These are phyloP conservation scores for Schrankia costaestrigalis DNA, from an alignment of 2,888 invertebrate genomes.

Conservation along the genomic window DNA sequence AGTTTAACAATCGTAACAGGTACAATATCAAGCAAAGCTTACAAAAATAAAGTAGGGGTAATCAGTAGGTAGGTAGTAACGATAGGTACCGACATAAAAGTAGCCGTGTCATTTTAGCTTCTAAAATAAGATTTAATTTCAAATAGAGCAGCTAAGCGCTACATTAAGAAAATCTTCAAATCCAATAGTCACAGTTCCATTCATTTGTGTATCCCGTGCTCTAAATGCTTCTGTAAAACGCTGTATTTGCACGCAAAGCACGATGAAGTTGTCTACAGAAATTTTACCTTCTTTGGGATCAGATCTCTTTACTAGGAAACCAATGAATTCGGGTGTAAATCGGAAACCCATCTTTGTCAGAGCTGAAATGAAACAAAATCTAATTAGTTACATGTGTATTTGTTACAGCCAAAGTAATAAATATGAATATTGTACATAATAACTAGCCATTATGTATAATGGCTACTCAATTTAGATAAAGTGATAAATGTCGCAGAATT, in stretches of 20 bases:
- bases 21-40: too few species aligned
- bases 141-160: slow-evolving; percentile 87
- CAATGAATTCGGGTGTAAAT: slow-evolving; percentile 88
- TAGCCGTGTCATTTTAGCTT: too few species aligned
- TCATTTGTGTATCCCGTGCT: slow-evolving; percentile 87
- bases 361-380: slow-evolving; percentile 76
- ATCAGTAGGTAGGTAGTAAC: too few species aligned
- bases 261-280: slow-evolving; percentile 93
- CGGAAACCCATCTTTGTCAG: slow-evolving; percentile 94
- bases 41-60: too few species aligned
- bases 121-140: too few species aligned
- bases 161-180: slow-evolving; percentile 96
- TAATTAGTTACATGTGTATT: not conserved
- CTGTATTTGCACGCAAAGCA: slow-evolving; percentile 93
- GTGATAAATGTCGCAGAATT: too few species aligned
- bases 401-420: too few species aligned
- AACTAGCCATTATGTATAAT: too few species aligned
- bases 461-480: too few species aligned
- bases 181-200: slow-evolving; percentile 90
- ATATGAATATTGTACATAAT: too few species aligned
- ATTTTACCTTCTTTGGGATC: slow-evolving; percentile 83
- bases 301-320: slow-evolving; percentile 85
- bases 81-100: too few species aligned
- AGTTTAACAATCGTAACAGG: too few species aligned
- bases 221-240: slow-evolving; percentile 93